A percentile compares a stretch with the other conserved stretches of the same genome.
phyloP scores from a whole-genome alignment of 2,888 invertebrate species.

The Lymantria monacha region DNA sequence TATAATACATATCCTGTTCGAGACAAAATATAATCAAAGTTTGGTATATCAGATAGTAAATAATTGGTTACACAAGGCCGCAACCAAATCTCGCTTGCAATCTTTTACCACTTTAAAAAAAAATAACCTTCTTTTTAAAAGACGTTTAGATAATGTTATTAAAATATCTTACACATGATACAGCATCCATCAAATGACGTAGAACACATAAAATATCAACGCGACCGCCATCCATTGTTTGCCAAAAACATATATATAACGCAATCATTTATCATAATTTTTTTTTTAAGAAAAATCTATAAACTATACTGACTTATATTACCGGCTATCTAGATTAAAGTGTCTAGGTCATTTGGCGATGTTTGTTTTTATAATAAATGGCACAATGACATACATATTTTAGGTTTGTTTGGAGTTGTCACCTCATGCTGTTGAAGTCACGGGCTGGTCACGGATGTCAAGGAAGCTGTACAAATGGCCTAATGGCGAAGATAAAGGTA shows the following conservation, averaged over 20 bases:
- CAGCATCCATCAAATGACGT: slow-evolving; percentile 4
- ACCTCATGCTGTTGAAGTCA: too few species aligned
- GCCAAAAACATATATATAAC: slow-evolving; percentile 1
- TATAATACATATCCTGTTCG: too few species aligned
- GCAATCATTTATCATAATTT: slow-evolving; percentile 2
- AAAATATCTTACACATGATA: neutral
- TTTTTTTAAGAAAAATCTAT: slow-evolving; percentile 1
- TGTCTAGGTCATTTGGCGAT: too few species aligned
- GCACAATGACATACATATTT: too few species aligned
- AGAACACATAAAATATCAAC: neutral
- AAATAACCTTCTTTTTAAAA: neutral
- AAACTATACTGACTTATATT: neutral
- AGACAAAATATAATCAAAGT: neutral
- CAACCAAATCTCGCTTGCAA: neutral
- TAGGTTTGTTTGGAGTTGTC: too few species aligned
- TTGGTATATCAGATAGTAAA: neutral
- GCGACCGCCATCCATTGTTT: slow-evolving; percentile 2
- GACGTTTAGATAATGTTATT: neutral
- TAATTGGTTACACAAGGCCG: neutral
- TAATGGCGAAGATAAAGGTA: too few species aligned
- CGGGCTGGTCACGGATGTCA: too few species aligned
- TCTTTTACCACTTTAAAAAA: neutral
- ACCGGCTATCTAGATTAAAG: too few species aligned
- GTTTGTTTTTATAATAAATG: too few species aligned
- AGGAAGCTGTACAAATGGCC: too few species aligned